These are phyloP conservation scores for Cyclophora albipunctata DNA, from an alignment of 2,888 invertebrate genomes.

Conservation along the genomic window DNA sequence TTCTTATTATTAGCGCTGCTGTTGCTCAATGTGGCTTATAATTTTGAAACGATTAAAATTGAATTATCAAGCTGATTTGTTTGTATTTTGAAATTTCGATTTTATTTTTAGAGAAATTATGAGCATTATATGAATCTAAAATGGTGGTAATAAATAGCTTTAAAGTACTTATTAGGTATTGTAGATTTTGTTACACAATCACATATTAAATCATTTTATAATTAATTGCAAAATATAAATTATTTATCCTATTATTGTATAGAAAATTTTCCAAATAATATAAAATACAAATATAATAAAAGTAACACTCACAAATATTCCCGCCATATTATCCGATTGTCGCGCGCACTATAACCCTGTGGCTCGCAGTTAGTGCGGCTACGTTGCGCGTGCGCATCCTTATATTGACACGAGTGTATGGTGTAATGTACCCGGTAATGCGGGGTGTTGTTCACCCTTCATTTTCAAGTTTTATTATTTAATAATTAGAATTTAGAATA, in stretches of 20 bases:
- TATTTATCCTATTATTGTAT: no score
- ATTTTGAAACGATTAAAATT: no score
- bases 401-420: slow-evolving; percentile 22
- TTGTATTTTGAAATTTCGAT: no score
- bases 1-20: no score
- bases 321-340: slow-evolving; percentile 33
- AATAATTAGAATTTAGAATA: not conserved
- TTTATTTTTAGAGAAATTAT: no score
- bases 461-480: not conserved
- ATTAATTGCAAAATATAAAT: no score
- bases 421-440: not conserved
- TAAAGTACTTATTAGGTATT: not conserved
- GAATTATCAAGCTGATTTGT: no score
- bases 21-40: no score
- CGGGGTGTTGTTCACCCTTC: not conserved
- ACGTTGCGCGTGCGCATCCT: slow-evolving; percentile 23
- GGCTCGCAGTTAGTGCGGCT: slow-evolving; percentile 30
- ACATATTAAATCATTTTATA: not conserved
- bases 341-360: slow-evolving; percentile 24
- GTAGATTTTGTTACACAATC: not conserved
- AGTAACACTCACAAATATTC: slow-evolving; percentile 33
- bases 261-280: no score
- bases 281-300: not conserved
- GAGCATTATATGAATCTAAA: no score
- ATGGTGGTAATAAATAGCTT: no score